Percentiles rank a stretch among this genome's conserved stretches.
Evolutionary conservation across 2,113 vertebrate genomes (phyloP).

Genomic region (Prolemur simus): DNA sequence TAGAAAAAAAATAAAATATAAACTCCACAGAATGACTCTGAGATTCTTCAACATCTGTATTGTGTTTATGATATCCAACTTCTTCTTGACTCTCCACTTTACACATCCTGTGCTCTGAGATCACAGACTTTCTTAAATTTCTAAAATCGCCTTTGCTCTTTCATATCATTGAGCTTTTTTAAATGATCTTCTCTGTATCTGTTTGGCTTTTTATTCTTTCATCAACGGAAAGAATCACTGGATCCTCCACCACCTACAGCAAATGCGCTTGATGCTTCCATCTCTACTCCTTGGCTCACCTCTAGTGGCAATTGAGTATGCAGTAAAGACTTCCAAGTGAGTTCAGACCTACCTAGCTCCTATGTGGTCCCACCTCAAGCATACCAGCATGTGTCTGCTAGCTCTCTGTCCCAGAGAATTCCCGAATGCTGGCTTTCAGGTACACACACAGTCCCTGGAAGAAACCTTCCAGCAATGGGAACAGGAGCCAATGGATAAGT

Average conservation of each 20-base stretch:
- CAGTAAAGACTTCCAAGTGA: not conserved
- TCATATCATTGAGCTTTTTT: not conserved
- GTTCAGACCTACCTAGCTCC: rapidly evolving
- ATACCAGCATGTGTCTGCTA: not conserved
- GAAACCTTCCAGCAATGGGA: not conserved
- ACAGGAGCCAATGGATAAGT: not conserved
- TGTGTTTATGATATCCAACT: not conserved
- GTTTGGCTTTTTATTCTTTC: not conserved
- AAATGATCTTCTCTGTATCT: not conserved
- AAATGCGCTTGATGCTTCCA: not conserved
- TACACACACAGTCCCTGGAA: not conserved
- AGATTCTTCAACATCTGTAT: not conserved
- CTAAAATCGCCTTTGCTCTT: not conserved
- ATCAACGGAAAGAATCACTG: not conserved
- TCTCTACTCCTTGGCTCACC: not conserved
- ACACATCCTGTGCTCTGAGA: not conserved
- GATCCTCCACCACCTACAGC: not conserved
- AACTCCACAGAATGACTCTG: not conserved
- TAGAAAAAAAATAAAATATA: not conserved
- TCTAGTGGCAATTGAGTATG: not conserved
- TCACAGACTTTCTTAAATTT: conserved; percentile 24
- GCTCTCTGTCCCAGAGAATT: not conserved
- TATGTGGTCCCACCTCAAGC: not conserved
- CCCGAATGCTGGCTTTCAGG: not conserved
- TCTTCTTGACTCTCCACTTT: not conserved